phyloP scores from a whole-genome alignment of 2,797 vertebrate species.

The Spondyliosoma cantharus region DNA sequence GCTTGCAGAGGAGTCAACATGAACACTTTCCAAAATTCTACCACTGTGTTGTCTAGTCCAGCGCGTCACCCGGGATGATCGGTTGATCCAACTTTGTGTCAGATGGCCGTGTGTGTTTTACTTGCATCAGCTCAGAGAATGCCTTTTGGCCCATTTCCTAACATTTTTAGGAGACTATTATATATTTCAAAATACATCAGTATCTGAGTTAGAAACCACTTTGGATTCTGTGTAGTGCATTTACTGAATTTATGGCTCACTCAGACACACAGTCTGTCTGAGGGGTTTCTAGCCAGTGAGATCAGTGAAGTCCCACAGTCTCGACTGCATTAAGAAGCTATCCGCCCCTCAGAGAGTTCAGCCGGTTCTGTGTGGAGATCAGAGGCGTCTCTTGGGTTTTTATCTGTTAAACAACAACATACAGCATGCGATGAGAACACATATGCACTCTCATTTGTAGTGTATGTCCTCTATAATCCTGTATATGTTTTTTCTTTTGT shows the following conservation, averaged over 20 bases:
- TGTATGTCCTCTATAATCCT: slow-evolving; percentile 45
- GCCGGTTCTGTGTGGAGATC: slow-evolving; percentile 9
- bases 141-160: not conserved
- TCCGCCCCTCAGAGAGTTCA: not conserved
- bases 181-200: not conserved
- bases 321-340: slow-evolving; percentile 33
- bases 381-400: slow-evolving; percentile 14
- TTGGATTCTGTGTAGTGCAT: not conserved
- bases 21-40: not conserved
- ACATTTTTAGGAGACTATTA: not conserved
- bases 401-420: slow-evolving; percentile 14
- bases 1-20: not conserved
- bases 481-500: slow-evolving; percentile 7
- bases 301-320: not conserved
- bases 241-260: not conserved
- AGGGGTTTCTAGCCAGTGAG: not conserved
- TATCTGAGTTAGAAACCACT: not conserved
- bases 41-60: not conserved
- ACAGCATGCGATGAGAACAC: slow-evolving; percentile 13
- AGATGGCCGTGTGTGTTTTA: not conserved
- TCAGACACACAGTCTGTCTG: not conserved
- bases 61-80: not conserved
- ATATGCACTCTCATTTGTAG: slow-evolving; percentile 50
- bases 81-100: not conserved
- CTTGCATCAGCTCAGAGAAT: not conserved